Evolutionary conservation across 2,888 invertebrate genomes (phyloP).

Genomic region (Ophion obscuratus): DNA sequence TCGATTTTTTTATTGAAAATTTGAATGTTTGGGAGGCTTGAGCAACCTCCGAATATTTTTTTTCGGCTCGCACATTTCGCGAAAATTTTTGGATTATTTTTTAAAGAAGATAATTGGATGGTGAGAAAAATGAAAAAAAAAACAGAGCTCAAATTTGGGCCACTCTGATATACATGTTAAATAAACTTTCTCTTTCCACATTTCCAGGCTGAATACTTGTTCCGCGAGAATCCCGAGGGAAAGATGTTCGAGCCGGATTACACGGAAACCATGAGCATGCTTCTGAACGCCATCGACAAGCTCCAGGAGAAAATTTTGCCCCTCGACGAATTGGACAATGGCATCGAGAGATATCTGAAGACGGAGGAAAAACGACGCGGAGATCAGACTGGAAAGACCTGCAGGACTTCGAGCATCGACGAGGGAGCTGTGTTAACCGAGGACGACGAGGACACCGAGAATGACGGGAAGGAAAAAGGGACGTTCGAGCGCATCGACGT

Average conservation of each 20-base stretch:
- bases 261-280: constrained; percentile 86
- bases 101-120: too few species aligned
- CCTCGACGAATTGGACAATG: constrained; percentile 58
- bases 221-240: constrained; percentile 89
- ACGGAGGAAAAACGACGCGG: background rate
- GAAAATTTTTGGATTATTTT: too few species aligned
- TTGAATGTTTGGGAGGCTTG: too few species aligned
- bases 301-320: constrained; percentile 78
- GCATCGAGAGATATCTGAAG: constrained; percentile 59
- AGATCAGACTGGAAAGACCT: constrained; percentile 20
- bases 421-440: constrained; percentile 60
- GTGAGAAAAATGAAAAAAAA: too few species aligned
- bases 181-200: background rate
- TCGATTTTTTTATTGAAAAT: too few species aligned
- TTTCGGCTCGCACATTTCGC: too few species aligned
- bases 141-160: too few species aligned
- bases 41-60: too few species aligned
- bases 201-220: constrained; percentile 87
- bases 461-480: constrained; percentile 12
- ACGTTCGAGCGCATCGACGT: constrained; percentile 8
- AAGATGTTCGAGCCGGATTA: constrained; percentile 89
- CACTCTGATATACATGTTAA: background rate
- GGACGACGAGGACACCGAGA: constrained; percentile 43
- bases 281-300: constrained; percentile 85
- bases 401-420: constrained; percentile 46